Conservation (phyloP, 2,888 invertebrate genomes). For the Amphipyra tragopoginis region DNA sequence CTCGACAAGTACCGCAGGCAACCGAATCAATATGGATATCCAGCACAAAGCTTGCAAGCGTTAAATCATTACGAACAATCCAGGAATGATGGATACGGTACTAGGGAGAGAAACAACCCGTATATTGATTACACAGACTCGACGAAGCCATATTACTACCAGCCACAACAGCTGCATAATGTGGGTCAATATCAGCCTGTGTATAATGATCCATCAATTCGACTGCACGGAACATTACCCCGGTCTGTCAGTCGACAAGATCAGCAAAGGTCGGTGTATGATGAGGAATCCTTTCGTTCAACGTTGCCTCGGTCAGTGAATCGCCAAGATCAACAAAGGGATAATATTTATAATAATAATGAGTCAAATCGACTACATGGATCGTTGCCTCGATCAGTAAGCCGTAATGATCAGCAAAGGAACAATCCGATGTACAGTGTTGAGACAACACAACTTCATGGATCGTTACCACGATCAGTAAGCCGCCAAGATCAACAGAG, state of each 20-base stretch:
- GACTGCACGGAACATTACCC: constrained; percentile 54
- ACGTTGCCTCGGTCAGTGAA: constrained; percentile 75
- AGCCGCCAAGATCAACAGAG: constrained; percentile 56
- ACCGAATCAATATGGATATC: constrained; percentile 79
- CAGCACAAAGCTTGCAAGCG: constrained; percentile 83
- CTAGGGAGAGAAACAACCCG: constrained; percentile 70
- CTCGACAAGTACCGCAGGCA: constrained; percentile 80
- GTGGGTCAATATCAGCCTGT: constrained; percentile 69
- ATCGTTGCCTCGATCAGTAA: background rate
- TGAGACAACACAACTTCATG: constrained; percentile 41
- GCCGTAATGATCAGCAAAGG: constrained; percentile 5
- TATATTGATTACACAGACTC: constrained; percentile 75
- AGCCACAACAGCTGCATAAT: constrained; percentile 56
- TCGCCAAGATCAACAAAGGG: constrained; percentile 52
- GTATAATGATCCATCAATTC: constrained; percentile 70
- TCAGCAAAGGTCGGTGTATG: constrained; percentile 62
- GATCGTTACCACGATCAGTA: constrained; percentile 75
- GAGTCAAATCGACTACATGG: constrained; percentile 59
- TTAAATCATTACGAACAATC: constrained; percentile 78
- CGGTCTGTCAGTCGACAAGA: constrained; percentile 12
- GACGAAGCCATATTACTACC: constrained; percentile 63
- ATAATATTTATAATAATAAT: background rate
- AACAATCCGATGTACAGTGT: constrained; percentile 59
- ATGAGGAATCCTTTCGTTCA: constrained; percentile 68
- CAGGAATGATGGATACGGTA: constrained; percentile 63